These are phyloP conservation scores for Carterocephalus palaemon DNA, from an alignment of 2,888 invertebrate genomes.

Conservation along the genomic window DNA sequence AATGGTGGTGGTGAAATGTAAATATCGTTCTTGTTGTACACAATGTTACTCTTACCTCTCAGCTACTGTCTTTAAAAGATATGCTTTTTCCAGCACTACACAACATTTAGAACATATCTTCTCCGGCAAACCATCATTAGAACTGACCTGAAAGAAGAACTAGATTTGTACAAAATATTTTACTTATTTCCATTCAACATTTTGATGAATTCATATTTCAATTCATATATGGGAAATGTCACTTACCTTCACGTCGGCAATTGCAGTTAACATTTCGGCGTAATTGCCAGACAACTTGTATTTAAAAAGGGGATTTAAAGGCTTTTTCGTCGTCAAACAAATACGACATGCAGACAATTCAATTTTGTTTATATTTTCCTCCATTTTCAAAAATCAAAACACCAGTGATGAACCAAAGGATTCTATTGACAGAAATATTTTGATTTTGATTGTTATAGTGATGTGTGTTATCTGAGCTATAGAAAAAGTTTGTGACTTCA, in stretches of 20 bases:
- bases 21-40: not conserved
- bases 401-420: constrained; percentile 9
- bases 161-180: not conserved
- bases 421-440: constrained; percentile 1
- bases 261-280: constrained; percentile 74
- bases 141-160: constrained; percentile 50
- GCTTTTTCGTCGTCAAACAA: constrained; percentile 64
- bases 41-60: constrained; percentile 59
- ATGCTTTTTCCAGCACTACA: constrained; percentile 67
- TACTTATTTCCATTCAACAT: not conserved
- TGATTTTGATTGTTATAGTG: too few species aligned
- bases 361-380: constrained; percentile 30
- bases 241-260: constrained; percentile 70
- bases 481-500: too few species aligned
- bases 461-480: too few species aligned
- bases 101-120: constrained; percentile 70
- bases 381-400: constrained; percentile 23
- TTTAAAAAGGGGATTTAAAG: constrained; percentile 67
- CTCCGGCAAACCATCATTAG: constrained; percentile 71
- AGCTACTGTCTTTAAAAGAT: constrained; percentile 68
- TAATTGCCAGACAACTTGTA: constrained; percentile 73
- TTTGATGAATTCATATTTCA: not conserved
- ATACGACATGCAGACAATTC: constrained; percentile 68
- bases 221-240: not conserved
- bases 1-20: too few species aligned